These are phyloP conservation scores for Tetragonisca angustula DNA, from an alignment of 2,888 invertebrate genomes.

Conservation along the genomic window DNA sequence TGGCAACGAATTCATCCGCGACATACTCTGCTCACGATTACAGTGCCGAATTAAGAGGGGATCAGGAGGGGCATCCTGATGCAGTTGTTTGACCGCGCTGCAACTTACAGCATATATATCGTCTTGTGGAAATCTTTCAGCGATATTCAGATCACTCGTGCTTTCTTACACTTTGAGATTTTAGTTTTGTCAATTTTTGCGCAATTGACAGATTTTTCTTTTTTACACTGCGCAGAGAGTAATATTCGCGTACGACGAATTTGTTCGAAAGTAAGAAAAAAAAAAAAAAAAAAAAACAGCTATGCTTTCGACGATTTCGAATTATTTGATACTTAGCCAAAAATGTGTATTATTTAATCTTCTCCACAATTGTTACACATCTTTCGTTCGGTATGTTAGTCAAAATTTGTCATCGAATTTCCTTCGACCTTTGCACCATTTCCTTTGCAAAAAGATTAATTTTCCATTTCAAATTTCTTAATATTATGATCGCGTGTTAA, in stretches of 20 bases:
- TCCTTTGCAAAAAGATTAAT: neutral
- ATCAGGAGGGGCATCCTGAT: conserved; percentile 38
- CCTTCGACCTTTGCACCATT: neutral
- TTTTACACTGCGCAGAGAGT: neutral
- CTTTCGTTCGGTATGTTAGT: neutral
- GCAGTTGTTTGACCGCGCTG: conserved; percentile 20
- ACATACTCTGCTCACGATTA: conserved; percentile 54
- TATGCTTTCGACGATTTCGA: neutral
- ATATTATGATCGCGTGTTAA: neutral
- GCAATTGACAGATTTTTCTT: neutral
- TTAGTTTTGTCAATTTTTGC: neutral
- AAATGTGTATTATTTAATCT: neutral
- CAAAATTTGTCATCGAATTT: neutral
- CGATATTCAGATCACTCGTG: neutral
- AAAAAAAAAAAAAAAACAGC: no score
- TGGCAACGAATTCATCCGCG: conserved; percentile 72
- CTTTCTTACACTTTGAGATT: neutral
- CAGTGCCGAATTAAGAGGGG: conserved; percentile 64
- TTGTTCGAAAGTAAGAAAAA: neutral
- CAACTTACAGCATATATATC: neutral
- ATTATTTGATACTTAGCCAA: neutral
- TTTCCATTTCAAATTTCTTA: neutral
- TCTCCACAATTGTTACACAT: neutral
- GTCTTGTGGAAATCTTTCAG: neutral
- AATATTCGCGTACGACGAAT: neutral